Conservation (phyloP, 2,113 vertebrate genomes). For the Catharus minimus region DNA sequence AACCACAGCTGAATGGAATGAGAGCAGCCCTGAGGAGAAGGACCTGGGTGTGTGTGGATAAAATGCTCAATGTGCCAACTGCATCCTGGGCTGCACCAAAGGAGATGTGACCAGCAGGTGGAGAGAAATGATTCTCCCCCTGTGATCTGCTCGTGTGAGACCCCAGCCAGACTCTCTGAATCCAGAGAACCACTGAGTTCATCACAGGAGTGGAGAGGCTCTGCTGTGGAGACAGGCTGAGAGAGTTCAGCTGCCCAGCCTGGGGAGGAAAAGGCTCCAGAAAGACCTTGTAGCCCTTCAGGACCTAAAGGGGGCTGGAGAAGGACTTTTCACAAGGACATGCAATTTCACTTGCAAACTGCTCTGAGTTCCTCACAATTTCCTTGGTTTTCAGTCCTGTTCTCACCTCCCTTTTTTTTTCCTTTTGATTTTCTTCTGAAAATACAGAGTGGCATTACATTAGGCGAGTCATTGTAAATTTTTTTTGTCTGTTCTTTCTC, state of each 20-base stretch:
- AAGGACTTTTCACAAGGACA: not conserved
- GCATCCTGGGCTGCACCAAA: not conserved
- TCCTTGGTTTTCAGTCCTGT: not conserved
- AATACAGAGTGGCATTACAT: not conserved
- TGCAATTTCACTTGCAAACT: not conserved
- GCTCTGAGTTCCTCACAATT: not conserved
- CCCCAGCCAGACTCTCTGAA: too few relatives aligned
- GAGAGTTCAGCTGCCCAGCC: not conserved
- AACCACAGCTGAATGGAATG: accelerated
- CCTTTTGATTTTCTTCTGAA: not conserved
- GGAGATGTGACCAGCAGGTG: not conserved
- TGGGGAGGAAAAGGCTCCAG: not conserved
- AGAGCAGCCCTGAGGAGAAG: not conserved
- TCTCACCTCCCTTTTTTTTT: not conserved
- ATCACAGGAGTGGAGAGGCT: not conserved
- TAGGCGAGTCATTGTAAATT: not conserved
- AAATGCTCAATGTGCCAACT: not conserved
- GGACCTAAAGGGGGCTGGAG: not conserved
- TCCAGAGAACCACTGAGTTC: too few relatives aligned
- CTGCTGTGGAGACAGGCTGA: not conserved
- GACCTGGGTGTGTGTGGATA: not conserved
- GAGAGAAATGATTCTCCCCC: accelerated
- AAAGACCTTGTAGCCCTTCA: not conserved
- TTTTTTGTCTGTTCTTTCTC: not conserved
- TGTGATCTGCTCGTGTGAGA: not conserved